Base-by-base conservation (phyloP, 2,888 invertebrate genomes). In the Penaeus monodon region DNA sequence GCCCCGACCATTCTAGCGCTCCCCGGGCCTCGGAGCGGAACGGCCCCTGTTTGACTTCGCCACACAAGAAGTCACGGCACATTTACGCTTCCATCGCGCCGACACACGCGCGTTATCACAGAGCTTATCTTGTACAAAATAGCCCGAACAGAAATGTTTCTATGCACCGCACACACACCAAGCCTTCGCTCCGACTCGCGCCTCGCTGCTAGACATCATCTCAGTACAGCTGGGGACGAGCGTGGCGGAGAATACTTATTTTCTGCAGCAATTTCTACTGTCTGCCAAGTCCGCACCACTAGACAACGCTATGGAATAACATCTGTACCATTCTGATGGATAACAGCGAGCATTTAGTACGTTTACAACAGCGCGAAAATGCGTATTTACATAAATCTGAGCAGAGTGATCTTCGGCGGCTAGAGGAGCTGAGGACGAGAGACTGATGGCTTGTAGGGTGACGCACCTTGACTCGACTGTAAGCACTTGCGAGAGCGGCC, bases 131-230 rank as follows among this genome's bases (percentile, higher is more conserved):
- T 66, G 77, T 38, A 84, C 76, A 84, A 84, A 84, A 66, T 38
- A 77, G 77, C 38, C 38, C 44, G 65, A 38, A 84, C 33, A 64
- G 38, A 44, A 84, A 84, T 44, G 84, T 84, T 79, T 84, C 63
- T 70, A 68, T 57, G 68, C 84, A 78, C 79, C 84, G 68, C 70
- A 38, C 84, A 70, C 84, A 29, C 73, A 84, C 84, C 84, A 79
- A 65, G 65, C 66, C 84, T 79, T 29, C 24, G 79, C 84, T 84
- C 78, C 65, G 57, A 78, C 84, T 84, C 77, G 17, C 77, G 65
- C 65, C 68, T 63, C 84, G n/a, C 78, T 66, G 70, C 65, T 63
- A 73, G 78, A 84, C 84, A 63, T 79, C 78, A 63, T n/a, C 79
- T 17, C 64, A 84, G 68, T 44, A 17, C 38, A 38, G 84, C 84